Evolutionary conservation across 2,797 vertebrate species (phyloP), one percentile per base, ranked within the genome.

Genomic region (Sebastes melanostomus): DNA sequence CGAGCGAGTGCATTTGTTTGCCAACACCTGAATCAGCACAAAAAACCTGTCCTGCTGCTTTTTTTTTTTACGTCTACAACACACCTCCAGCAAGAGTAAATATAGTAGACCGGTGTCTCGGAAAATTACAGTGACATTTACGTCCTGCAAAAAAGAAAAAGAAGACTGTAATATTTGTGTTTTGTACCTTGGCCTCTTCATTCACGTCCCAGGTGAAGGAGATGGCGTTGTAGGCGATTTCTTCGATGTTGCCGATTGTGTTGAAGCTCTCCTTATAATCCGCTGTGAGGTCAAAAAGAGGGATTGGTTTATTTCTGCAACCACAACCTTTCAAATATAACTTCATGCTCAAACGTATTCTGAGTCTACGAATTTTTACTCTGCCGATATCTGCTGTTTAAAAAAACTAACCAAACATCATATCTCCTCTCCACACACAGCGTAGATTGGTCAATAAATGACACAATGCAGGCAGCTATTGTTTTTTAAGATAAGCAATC

Each of bases 201-300:
- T 99, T 99, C 86, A 99, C 96, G 8, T 99, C 98, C 98, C 98
- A 99, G 88, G 98, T 99, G 92, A 99, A 99, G 87, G 98, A 99
- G 81, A 99, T 97, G 20, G 98, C 98, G 52, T 99, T 99, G 90
- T 99, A 99, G 0, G 98, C 97, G 0, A 99, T 99, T 95, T 99
- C 98, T 93, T 99, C 98, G 3, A 99, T 99, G 94, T 99, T 99
- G 18, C 97, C 96, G 54, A 99, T 99, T 0, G 98, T 99, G 92
- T 98, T 98, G 92, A 99, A 99, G 91, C 98, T 99, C 92, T 99
- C 98, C 88, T 99, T 99, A 94, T 99, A 99, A 92, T 99, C 98
- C 71, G 98, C 98, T 99, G 91, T 24, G 27, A 55, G 38, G 54
- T 82, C 7, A 80, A 63, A 81, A 8, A 54, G 7, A 24, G 4